Base-by-base conservation (phyloP, 2,113 vertebrate species). In the Danionella cerebrum region DNA sequence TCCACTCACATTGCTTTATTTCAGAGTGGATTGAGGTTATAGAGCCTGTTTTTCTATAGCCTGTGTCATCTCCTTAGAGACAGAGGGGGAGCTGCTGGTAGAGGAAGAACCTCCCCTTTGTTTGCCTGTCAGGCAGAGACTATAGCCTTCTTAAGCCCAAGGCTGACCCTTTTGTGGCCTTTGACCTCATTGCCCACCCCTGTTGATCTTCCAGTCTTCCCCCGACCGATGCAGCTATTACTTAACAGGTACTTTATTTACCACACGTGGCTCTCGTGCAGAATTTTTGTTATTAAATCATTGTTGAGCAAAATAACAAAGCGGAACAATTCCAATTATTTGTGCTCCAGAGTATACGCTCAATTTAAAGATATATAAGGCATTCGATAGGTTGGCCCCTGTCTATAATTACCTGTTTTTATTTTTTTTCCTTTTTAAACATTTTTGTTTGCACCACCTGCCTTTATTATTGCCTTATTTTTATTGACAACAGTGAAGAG, bases 121-220 rank as follows among this genome's bases (percentile, higher is more conserved):
- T 85, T 76, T 75, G 74, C 78, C 70, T 69, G 48, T 65, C 59
- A 29, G 62, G 74, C 68, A 77, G 80, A 84, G 83, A 83, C 67
- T 74, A 70, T 71, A 84, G 75, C 71, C 72, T 71, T 69, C 71
- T 52, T 75, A 65, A 79, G 76, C 76, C 73, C 65, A 58, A 38
- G 41, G 27, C 47, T 79, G 80, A 87, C 84, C 83, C 75, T 73
- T 80, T 78, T 72, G 59, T 71, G 73, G 80, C 74, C 80, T 57
- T 74, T 85, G 77, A 85, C 83, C 85, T 11, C 27, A 21, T n/a
- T 16, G 62, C 11, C 71, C 74, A 76, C 63, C 55, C 73, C 79
- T 66, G 67, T 75, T 73, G 79, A 81, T 82, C 57, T 64, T 27
- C 38, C 67, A 77, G 69, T 68, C 72, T 51, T 70, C 76, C 70